Conservation (phyloP, 2,888 invertebrate species). For the Drosophila longiperda region DNA sequence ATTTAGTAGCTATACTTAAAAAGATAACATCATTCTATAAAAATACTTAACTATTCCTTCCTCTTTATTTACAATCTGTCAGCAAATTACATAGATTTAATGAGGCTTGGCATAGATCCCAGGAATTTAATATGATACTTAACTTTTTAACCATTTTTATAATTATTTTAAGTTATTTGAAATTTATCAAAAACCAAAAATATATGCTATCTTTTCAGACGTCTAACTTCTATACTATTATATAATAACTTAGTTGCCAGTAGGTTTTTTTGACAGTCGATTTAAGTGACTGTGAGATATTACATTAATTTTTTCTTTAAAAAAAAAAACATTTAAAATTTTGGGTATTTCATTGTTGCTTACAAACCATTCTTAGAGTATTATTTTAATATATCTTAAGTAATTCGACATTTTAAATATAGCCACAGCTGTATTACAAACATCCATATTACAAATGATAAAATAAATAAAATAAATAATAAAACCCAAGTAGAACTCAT, state of each 20-base stretch:
- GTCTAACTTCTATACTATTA: not conserved
- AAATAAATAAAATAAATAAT: not conserved
- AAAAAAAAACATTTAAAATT: not conserved
- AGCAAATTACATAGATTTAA: not conserved
- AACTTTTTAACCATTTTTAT: not conserved
- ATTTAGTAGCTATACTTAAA: not conserved
- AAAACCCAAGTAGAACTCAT: not conserved
- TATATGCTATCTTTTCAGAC: not conserved
- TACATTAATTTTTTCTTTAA: not conserved
- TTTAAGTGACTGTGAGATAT: not conserved
- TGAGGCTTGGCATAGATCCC: not conserved
- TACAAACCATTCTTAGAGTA: not conserved
- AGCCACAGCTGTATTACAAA: not conserved
- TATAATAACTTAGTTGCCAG: not conserved
- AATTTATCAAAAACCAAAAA: not conserved
- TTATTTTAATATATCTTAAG: not conserved
- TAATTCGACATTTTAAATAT: not conserved
- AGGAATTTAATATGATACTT: not conserved
- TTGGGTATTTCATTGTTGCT: not conserved
- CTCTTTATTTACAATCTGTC: not conserved
- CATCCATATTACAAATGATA: not conserved
- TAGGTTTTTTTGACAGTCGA: not conserved
- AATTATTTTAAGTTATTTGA: not conserved
- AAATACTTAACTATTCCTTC: not conserved
- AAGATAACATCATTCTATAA: not conserved